phyloP scores from a whole-genome alignment of 2,888 invertebrate species.

The Abscondita cerata region DNA sequence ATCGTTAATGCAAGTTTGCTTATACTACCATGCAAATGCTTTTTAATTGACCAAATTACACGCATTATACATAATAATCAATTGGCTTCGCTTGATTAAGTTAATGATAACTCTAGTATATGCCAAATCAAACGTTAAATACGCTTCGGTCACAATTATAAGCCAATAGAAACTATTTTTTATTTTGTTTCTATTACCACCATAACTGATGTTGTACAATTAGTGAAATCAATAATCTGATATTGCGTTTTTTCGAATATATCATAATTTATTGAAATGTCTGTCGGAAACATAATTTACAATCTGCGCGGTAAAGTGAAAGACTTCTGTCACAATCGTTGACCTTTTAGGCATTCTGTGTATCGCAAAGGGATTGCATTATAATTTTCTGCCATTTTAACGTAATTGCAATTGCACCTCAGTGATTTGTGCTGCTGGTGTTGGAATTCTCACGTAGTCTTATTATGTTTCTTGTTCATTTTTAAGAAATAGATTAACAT shows the following conservation, averaged over 20 bases:
- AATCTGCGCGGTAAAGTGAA: neutral
- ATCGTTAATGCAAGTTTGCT: neutral
- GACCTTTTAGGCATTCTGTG: conserved; percentile 9
- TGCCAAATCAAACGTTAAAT: no score
- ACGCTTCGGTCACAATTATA: no score
- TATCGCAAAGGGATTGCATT: conserved; percentile 7
- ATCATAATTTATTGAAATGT: no score
- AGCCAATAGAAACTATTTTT: no score
- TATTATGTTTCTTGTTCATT: conserved; percentile 2
- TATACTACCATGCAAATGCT: neutral
- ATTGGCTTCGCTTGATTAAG: neutral
- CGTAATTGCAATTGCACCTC: conserved; percentile 21
- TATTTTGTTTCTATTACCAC: no score
- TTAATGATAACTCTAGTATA: neutral
- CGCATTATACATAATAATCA: conserved; percentile 1
- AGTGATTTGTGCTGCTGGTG: conserved; percentile 15
- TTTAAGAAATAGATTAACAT: neutral
- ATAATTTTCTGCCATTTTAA: conserved; percentile 24
- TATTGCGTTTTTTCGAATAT: no score
- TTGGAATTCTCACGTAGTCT: conserved; percentile 20
- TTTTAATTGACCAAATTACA: conserved; percentile 13
- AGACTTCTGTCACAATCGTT: neutral
- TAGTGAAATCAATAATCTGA: no score
- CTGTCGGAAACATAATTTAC: no score
- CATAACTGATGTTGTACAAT: no score